Percentiles rank a stretch among this genome's conserved stretches.
These are phyloP conservation scores for Carassius auratus DNA, from an alignment of 2,113 vertebrate species.

Conservation along the genomic window DNA sequence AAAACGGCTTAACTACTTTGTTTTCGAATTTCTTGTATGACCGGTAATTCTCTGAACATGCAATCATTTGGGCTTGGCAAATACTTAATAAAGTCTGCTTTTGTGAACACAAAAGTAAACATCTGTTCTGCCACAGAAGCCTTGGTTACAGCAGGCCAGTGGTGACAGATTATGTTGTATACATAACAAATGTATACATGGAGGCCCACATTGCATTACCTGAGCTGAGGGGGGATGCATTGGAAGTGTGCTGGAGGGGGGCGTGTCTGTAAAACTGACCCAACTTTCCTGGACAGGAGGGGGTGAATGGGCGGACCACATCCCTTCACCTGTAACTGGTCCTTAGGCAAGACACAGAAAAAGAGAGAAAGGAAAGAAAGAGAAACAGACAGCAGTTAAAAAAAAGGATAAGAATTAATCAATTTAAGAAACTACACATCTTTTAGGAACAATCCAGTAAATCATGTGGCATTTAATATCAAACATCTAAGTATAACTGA, in stretches of 20 bases:
- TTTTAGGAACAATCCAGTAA: background rate
- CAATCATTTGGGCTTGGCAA: constrained; percentile 26
- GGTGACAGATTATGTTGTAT: constrained; percentile 15
- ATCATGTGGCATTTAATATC: background rate
- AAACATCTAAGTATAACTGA: background rate
- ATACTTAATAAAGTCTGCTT: constrained; percentile 35
- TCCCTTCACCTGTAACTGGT: constrained; percentile 81
- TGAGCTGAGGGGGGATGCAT: constrained; percentile 97
- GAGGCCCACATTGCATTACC: constrained; percentile 71
- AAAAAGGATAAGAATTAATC: background rate
- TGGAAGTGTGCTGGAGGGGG: constrained; percentile 94
- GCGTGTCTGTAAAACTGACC: constrained; percentile 99
- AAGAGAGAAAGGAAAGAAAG: background rate
- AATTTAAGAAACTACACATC: background rate
- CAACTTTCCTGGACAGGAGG: constrained; percentile 96
- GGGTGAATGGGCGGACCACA: constrained; percentile 93
- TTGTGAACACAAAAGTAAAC: constrained; percentile 20
- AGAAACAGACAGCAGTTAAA: background rate
- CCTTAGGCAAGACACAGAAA: constrained; percentile 51
- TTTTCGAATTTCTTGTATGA: background rate
- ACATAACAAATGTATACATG: constrained; percentile 20
- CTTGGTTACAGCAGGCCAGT: background rate
- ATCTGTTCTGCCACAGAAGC: constrained; percentile 20
- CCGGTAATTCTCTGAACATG: background rate
- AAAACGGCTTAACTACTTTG: background rate